Evolutionary conservation across 2,113 vertebrate species (phyloP), one percentile per base, ranked within the genome.

Genomic region (Ibidorhyncha struthersii): DNA sequence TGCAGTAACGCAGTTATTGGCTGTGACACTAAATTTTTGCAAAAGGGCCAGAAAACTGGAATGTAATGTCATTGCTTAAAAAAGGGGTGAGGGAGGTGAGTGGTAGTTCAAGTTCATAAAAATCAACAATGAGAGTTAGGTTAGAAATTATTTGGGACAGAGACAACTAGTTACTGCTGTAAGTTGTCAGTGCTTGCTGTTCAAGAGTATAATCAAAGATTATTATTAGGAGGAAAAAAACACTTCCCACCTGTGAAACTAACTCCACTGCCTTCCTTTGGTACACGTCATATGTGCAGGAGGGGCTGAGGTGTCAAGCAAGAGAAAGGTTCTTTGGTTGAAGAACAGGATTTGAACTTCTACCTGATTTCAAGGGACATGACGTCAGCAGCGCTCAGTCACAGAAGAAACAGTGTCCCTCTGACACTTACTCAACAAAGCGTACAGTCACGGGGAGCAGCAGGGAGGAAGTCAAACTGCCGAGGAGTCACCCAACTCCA

Each of bases 221-320:
- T 36, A 59, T 36, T 29, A 15, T 43, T 22, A 56, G 26, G 43
- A 27, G 45, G 45, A 19, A 45, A 45, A 17, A 52, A 61, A 47
- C 14, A 34, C 2, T 30, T 80, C 47, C 5, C 10, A n/a, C 12
- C 18, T 53, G 15, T 30, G 34, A 58, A 56, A 43, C 16, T 26
- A 58, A 73, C 30, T 66, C 27, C 62, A 8, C 59, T 69, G 36
- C 52, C 18, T 89, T 36, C 52, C 27, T 63, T 53, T 56, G 43
- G 20, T 41, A 14, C 1, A 0, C 14, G 23, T 47, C 6, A 2
- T 40, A 61, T 0, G 0, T n/a, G 29, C 4, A 29, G 19, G 43
- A 50, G 34, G 17, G 12, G 18, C 1, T 0, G 34, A 7, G 4
- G 18, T 36, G 25, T 53, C 65, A 62, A 74, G 59, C 34, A 30